A percentile compares a stretch with the other conserved stretches of the same genome.
Evolutionary conservation across 1,140 invertebrate genomes (phyloP).

Genomic region (Aporrectodea caliginosa): DNA sequence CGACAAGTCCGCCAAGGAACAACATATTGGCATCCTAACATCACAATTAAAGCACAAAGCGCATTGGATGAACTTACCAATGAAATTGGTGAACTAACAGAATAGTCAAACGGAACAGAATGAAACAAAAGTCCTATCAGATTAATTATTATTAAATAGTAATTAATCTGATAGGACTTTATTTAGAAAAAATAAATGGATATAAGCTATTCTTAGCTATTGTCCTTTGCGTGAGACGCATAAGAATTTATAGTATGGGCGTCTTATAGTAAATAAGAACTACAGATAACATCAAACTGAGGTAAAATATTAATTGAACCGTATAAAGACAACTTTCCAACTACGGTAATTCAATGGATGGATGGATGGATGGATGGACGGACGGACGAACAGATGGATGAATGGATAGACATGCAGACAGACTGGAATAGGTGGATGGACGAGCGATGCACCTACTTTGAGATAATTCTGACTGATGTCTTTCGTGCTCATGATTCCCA

Average conservation of each 20-base stretch:
- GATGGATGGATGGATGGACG: no score
- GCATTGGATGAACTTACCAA: neutral
- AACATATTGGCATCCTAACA: constrained; percentile 67
- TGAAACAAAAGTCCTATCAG: neutral
- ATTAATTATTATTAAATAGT: neutral
- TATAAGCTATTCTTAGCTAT: no score
- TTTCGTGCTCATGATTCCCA: constrained; percentile 22
- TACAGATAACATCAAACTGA: no score
- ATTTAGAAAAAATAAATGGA: no score
- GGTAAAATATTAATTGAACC: no score
- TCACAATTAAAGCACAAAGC: neutral
- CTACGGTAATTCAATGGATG: no score
- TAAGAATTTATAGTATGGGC: no score
- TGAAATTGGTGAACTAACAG: neutral
- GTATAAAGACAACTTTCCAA: no score
- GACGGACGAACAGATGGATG: no score
- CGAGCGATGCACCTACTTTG: constrained; percentile 14
- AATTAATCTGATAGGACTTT: no score
- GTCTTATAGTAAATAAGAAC: no score
- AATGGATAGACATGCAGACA: neutral
- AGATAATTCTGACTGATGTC: constrained; percentile 26
- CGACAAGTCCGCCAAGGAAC: constrained; percentile 69
- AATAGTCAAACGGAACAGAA: neutral
- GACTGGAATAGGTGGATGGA: neutral
- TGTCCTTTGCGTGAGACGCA: no score